phyloP scores from a whole-genome alignment of 2,113 vertebrate genomes.

The Lepus timidus region DNA sequence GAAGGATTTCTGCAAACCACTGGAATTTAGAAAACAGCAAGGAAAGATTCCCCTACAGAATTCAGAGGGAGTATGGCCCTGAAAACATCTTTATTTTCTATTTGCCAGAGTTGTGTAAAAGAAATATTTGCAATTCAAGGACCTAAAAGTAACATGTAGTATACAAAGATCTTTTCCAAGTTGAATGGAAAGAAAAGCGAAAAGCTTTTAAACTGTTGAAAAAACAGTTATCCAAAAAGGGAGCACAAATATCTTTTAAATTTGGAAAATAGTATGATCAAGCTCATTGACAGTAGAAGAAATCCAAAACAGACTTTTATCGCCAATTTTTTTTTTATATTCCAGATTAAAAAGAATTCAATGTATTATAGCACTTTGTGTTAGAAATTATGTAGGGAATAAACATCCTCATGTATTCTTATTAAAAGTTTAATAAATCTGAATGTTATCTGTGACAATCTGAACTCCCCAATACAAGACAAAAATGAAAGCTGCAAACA shows the following conservation, averaged over 20 bases:
- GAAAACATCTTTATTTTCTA: not conserved
- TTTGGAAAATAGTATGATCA: not conserved
- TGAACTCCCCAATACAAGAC: not conserved
- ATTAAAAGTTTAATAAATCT: not conserved
- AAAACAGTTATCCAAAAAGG: not conserved
- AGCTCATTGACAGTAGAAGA: constrained; percentile 13
- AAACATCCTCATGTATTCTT: not conserved
- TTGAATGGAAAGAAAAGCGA: not conserved
- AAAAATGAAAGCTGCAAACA: not conserved
- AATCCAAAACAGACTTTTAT: not conserved
- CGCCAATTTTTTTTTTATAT: not conserved
- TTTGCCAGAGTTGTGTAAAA: not conserved
- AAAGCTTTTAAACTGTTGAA: not conserved
- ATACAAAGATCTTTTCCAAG: not conserved
- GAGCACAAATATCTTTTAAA: not conserved
- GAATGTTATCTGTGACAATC: not conserved
- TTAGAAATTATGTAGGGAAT: not conserved
- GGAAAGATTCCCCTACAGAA: not conserved
- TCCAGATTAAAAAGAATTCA: not conserved
- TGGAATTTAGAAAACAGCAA: not conserved
- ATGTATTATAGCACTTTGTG: not conserved
- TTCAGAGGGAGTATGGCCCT: not conserved
- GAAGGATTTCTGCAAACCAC: not conserved
- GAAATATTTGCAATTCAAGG: not conserved
- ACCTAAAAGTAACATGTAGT: not conserved